Evolutionary conservation across 2,797 vertebrate genomes (phyloP).

Genomic region (Nannoperca australis): DNA sequence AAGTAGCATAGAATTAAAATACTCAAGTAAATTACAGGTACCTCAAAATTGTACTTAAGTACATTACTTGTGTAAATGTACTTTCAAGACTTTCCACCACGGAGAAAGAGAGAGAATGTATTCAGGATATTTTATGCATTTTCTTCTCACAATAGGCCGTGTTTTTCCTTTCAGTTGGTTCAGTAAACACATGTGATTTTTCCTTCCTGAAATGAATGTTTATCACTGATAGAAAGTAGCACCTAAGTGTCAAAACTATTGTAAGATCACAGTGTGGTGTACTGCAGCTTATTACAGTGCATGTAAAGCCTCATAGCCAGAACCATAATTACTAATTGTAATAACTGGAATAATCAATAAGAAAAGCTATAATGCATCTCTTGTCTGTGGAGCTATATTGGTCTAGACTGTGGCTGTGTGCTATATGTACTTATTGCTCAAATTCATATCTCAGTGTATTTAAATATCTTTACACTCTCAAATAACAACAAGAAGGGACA

Average conservation of each 20-base stretch:
- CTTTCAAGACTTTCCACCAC: not conserved
- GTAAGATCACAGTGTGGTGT: constrained; percentile 29
- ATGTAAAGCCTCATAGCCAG: constrained; percentile 39
- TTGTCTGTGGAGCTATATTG: not conserved
- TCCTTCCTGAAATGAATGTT: constrained; percentile 29
- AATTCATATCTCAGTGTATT: constrained; percentile 14
- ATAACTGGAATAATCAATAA: constrained; percentile 35
- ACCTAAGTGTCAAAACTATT: constrained; percentile 45
- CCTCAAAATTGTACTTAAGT: too few relatives aligned
- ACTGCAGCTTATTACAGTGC: constrained; percentile 20
- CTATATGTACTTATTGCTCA: constrained; percentile 10
- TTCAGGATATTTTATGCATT: constrained; percentile 4
- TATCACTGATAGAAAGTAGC: constrained; percentile 28
- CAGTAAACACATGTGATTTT: constrained; percentile 12
- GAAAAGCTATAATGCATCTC: constrained; percentile 22
- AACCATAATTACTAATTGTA: constrained; percentile 37
- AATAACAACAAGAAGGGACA: not conserved
- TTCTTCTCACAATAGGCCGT: not conserved
- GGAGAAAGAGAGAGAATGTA: not conserved
- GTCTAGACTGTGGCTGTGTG: not conserved
- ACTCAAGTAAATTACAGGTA: too few relatives aligned
- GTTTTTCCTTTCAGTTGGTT: constrained; percentile 11
- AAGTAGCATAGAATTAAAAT: too few relatives aligned
- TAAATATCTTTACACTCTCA: not conserved
- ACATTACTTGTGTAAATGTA: not conserved